phyloP scores from a whole-genome alignment of 64 coral and sea anemone genomes.

The Acropora yongei region DNA sequence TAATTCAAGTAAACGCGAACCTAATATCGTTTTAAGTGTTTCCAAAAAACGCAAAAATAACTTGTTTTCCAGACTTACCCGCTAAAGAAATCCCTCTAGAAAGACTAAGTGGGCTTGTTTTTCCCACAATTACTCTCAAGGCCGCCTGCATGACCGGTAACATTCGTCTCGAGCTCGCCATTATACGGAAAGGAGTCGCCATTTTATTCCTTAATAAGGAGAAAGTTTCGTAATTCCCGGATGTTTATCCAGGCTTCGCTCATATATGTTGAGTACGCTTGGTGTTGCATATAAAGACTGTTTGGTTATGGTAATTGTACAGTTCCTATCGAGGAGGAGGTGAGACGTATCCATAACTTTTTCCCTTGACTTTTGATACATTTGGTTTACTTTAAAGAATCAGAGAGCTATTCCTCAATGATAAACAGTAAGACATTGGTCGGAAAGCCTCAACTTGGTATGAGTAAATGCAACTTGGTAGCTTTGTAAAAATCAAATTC shows the following conservation, averaged over 20 bases:
- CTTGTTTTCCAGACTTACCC: not conserved
- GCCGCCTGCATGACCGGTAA: constrained; percentile 31
- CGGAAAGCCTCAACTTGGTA: constrained; percentile 67
- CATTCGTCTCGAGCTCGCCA: constrained; percentile 4
- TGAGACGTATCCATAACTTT: not conserved
- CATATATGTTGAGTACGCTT: not conserved
- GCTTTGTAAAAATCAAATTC: too few relatives aligned
- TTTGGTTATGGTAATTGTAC: not conserved
- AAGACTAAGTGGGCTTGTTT: not conserved
- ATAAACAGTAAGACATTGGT: constrained; percentile 36
- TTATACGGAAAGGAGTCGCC: constrained; percentile 16
- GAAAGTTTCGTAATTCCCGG: not conserved
- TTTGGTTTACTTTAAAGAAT: not conserved
- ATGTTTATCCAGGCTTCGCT: not conserved
- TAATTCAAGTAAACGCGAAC: not conserved
- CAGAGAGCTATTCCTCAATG: not conserved
- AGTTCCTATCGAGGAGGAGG: not conserved
- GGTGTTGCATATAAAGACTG: not conserved
- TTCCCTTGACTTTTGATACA: not conserved
- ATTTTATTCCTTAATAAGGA: not conserved
- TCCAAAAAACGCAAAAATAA: not conserved
- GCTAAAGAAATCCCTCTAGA: constrained; percentile 25
- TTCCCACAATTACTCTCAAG: not conserved
- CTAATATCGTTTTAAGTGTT: not conserved
- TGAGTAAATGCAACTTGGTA: not conserved